Conservation (phyloP, 2,797 vertebrate species). For the Alauda arvensis region DNA sequence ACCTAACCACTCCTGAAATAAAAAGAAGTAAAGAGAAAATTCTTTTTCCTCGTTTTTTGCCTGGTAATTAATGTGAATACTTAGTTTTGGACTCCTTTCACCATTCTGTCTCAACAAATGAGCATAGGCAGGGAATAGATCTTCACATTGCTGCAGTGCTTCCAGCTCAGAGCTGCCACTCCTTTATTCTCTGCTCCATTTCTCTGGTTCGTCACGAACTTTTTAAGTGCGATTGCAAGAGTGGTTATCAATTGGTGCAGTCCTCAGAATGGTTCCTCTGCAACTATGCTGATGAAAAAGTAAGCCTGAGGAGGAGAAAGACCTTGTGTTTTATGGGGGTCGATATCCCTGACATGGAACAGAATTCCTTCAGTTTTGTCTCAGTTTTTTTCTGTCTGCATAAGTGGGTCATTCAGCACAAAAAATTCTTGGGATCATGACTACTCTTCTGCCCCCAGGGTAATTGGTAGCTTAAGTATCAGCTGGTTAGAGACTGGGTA, state of each 20-base stretch:
- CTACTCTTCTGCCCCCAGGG: background rate
- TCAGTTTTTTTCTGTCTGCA: background rate
- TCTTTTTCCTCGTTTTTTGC: background rate
- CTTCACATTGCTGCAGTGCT: background rate
- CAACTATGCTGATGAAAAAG: background rate
- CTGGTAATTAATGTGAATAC: slow-evolving; percentile 25
- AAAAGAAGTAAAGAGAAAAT: slow-evolving; percentile 24
- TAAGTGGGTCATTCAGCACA: background rate
- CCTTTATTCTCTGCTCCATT: slow-evolving; percentile 11
- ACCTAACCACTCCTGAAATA: slow-evolving; percentile 45
- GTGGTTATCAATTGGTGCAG: background rate
- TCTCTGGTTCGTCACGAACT: background rate
- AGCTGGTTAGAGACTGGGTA: background rate
- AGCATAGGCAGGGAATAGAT: slow-evolving; percentile 1
- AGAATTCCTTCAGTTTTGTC: background rate
- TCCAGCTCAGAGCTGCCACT: background rate
- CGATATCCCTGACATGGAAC: background rate
- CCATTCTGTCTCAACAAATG: slow-evolving; percentile 10
- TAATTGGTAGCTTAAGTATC: background rate
- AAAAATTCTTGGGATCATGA: background rate
- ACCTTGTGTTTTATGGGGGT: background rate
- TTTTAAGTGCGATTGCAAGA: background rate
- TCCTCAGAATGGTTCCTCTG: background rate
- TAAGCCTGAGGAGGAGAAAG: background rate
- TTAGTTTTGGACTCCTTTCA: slow-evolving; percentile 4